Evolutionary conservation across 2,113 vertebrate species (phyloP), one percentile per base, ranked within the genome.

Genomic region (Chitala chitala): DNA sequence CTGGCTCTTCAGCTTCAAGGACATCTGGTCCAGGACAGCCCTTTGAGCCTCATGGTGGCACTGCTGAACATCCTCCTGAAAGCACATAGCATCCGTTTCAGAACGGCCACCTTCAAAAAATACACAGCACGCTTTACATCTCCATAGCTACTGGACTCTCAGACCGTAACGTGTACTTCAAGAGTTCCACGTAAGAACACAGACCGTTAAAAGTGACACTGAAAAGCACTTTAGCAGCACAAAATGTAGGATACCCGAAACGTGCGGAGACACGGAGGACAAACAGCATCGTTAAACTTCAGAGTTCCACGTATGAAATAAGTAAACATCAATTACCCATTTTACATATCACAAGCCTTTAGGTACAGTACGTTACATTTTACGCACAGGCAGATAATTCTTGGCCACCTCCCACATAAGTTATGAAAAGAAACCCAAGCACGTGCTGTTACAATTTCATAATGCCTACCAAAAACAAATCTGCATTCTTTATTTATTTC

Each of bases 1-100:
- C 77, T 95, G 91, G 64, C 89, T 92, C 83, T 90, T 93, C 76
- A 99, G 91, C 84, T 92, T 94, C 81, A 94, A 82, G 64, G 92
- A 93, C 94, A 98, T 95, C 91, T 95, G 94, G 84, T 95, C 94
- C 82, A 99, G 90, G 76, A 92, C 92, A 38, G 91, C 94, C 87
- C 90, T 92, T 87, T 94, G 93, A 77, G 92, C 89, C 85, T 97
- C 93, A 79, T 88, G 84, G 82, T 92, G 91, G 84, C 91, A 87
- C 77, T 90, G 89, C 76, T 87, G 88, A 87, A 89, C 89, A 80
- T 95, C 93, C 56, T 81, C 86, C 94, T 95, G 82, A 86, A 46
- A 66, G 42, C 20, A 80, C 82, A 84, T 40, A 66, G 44, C n/a
- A 42, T 10, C 64, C 22, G 64, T 44, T 46, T 66, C 51, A 54